Percentiles rank a stretch among this genome's conserved stretches.
These are phyloP conservation scores for Takifugu bimaculatus DNA, from an alignment of 2,113 vertebrate species.

Conservation along the genomic window DNA sequence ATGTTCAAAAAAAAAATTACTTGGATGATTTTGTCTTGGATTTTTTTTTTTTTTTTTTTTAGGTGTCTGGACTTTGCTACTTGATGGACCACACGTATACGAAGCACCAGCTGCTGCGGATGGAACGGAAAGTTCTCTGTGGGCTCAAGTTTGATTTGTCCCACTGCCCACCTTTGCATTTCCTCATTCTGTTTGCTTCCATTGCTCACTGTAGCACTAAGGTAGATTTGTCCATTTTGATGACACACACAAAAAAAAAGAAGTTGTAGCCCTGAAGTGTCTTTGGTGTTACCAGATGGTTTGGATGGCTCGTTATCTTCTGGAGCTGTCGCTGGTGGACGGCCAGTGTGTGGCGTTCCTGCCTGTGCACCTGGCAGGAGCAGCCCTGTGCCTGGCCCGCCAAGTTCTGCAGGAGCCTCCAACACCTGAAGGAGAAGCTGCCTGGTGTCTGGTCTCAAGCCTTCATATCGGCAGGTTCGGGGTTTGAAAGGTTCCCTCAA, in stretches of 20 bases:
- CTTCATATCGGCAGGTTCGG: constrained; percentile 75
- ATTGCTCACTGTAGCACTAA: too few species aligned
- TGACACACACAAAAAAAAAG: background rate
- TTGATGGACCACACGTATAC: too few species aligned
- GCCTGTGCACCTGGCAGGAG: constrained; percentile 76
- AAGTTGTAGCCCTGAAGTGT: background rate
- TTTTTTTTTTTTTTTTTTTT: too few species aligned
- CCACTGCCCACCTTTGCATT: too few species aligned
- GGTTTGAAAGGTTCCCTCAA: too few species aligned
- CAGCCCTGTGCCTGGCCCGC: constrained; percentile 78
- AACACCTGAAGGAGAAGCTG: constrained; percentile 54
- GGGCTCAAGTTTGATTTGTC: too few species aligned
- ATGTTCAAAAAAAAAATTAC: too few species aligned
- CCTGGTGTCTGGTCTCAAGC: constrained; percentile 65
- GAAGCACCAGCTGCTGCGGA: too few species aligned
- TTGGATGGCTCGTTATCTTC: constrained; percentile 80
- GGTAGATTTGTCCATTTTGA: constrained; percentile 12
- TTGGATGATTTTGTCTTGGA: too few species aligned
- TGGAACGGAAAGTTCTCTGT: too few species aligned
- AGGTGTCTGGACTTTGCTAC: too few species aligned
- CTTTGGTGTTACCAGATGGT: constrained; percentile 59
- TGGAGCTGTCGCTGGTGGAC: constrained; percentile 82
- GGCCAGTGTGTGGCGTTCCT: constrained; percentile 75
- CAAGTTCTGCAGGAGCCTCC: constrained; percentile 62
- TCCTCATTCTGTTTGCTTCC: too few species aligned